Base-by-base conservation (phyloP, 1,140 invertebrate species). In the Mizuhopecten yessoensis region DNA sequence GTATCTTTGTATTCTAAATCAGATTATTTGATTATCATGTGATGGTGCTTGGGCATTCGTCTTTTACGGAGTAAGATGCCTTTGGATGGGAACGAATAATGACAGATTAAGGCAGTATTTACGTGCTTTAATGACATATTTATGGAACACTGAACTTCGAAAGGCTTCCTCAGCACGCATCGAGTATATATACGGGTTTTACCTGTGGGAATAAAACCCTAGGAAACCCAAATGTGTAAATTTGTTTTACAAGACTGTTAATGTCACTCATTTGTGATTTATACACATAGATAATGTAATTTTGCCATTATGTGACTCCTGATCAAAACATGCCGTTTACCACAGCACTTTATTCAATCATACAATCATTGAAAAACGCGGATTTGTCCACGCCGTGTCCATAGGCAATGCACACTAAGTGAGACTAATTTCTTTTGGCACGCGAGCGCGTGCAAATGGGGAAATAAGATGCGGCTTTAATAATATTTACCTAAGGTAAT, bases 271-370 rank as follows among this genome's bases (percentile, higher is more conserved):
- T 90, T 90, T 87, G 90, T 45, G 90, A 90, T 90, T 90, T 90
- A 87, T 90, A 90, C 90, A 90, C 91, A 88, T 87, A 88, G 49
- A 34, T 92, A 92, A 92, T 92, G 88, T 92, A 86, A 92, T 92
- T 92, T 92, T 89, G 88, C 88, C 91, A 89, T 92, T 91, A 92
- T 88, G 88, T 88, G 90, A 92, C 87, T 91, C 88, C 88, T 89
- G 86, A 34, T 86, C 90, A 91, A 91, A 92, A 92, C 88, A 92
- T 89, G 86, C 86, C 90, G 88, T 91, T 92, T 92, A 92, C 88
- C 88, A 91, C 90, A 75, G 88, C 89, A 87, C 90, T 92, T 92
- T 91, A 92, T 92, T 90, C 92, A 92, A 92, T 92, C 92, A 92
- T 33, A 88, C 34, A 91, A 42, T 90, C 90, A 91, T 86, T 86